Evolutionary conservation across 2,888 invertebrate species (phyloP).

Genomic region (Leptopilina myrica): DNA sequence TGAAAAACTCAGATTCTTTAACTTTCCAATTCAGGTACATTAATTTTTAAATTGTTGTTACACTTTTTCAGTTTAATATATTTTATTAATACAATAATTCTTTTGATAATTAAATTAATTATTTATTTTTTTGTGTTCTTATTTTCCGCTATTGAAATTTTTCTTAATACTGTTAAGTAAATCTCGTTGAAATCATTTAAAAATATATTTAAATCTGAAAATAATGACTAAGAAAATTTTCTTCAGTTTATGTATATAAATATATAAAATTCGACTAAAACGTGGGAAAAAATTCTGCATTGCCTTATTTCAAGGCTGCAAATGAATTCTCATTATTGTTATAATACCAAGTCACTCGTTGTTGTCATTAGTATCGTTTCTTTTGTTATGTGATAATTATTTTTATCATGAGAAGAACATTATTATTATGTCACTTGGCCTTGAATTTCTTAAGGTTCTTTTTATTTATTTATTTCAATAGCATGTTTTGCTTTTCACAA

Average conservation of each 20-base stretch:
- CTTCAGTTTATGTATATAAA: neutral
- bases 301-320: slow-evolving; percentile 10
- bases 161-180: no score
- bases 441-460: neutral
- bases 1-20: no score
- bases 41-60: no score
- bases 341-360: slow-evolving; percentile 1
- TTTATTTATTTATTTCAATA: neutral
- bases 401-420: slow-evolving; percentile 20
- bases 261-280: slow-evolving; percentile 8
- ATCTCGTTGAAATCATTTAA: neutral
- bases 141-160: no score
- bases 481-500: no score
- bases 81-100: no score
- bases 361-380: slow-evolving; percentile 12
- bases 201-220: neutral
- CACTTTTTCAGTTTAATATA: no score
- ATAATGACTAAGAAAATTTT: neutral
- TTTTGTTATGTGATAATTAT: slow-evolving; percentile 4
- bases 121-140: no score
- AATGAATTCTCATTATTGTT: slow-evolving; percentile 19
- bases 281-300: neutral
- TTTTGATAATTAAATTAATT: no score
- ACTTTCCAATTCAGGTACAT: no score
- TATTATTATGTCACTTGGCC: slow-evolving; percentile 27